Evolutionary conservation across 2,888 invertebrate species (phyloP), one percentile per base, ranked within the genome.

Genomic region (Drosophila tripunctata): DNA sequence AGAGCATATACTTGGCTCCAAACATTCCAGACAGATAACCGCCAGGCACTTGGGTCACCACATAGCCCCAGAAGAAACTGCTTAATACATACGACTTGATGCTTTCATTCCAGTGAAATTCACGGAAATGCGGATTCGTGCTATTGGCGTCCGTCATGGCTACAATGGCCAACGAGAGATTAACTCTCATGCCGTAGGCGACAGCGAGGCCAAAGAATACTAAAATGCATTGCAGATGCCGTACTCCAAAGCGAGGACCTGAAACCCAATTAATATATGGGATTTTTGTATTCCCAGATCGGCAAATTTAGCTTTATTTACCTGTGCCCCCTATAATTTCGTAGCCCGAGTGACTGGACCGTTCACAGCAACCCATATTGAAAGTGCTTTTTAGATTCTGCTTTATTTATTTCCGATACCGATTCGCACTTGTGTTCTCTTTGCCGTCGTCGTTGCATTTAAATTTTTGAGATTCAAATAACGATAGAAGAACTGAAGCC

Each of bases 81-180:
- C 94, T 94, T 2, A 94, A 88, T 0, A 95, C 90, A 10, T 92
- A 90, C 0, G 94, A 93, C 71, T 93, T 93, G 0, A 92, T 91
- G 40, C 90, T 81, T 30, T 91, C 89, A 54, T 92, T 90, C 95
- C 95, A 95, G 4, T 92, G 90, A 65, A 93, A 94, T 7, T 92
- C 92, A 94, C 91, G 87, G 69, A 93, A 92, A 69, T 92, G 90
- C 0, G 92, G 91, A 87, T 93, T 92, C 3, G 91, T 92, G 2
- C 91, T 88, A n/a, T 90, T 89, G 0, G 89, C 83, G 73, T 94
- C 93, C 0, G 94, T 94, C 95, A 96, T 96, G 10, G 95, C 95
- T 1, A 96, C 94, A 51, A 96, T 93, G 0, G 94, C 95, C 10
- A 96, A 94, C 0, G 94, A 95, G 79, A 96, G 92, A 83, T 94